phyloP scores from a whole-genome alignment of 2,113 vertebrate genomes.

The Tachycineta bicolor region DNA sequence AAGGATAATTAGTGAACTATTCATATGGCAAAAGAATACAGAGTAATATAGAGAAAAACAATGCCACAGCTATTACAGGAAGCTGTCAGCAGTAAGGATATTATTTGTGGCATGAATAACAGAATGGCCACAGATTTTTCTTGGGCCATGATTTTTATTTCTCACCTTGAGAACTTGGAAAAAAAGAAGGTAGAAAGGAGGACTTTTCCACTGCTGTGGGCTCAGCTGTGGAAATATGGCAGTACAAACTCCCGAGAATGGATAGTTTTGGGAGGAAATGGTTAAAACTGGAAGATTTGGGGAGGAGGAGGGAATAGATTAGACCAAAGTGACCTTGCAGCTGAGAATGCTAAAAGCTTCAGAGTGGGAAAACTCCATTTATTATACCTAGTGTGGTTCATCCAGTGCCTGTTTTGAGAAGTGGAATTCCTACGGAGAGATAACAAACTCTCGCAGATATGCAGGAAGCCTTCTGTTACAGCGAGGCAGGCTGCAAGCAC shows the following conservation, averaged over 20 bases:
- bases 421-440: neutral
- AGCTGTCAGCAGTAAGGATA: neutral
- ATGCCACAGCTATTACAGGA: neutral
- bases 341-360: neutral
- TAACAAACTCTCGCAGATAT: neutral
- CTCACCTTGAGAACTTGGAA: neutral
- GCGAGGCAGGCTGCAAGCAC: fast-evolving
- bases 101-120: neutral
- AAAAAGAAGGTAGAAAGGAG: neutral
- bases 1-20: neutral
- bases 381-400: neutral
- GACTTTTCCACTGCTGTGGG: neutral
- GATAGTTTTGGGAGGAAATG: neutral
- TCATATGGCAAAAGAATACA: neutral
- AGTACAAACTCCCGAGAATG: neutral
- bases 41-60: neutral
- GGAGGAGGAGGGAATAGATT: neutral
- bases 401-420: neutral
- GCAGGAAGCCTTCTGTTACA: neutral
- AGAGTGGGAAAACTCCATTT: neutral
- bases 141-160: neutral
- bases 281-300: neutral
- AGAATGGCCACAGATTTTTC: neutral
- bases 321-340: neutral
- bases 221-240: neutral